phyloP scores from a whole-genome alignment of 2,888 invertebrate genomes.

The Mechanitis messenoides region DNA sequence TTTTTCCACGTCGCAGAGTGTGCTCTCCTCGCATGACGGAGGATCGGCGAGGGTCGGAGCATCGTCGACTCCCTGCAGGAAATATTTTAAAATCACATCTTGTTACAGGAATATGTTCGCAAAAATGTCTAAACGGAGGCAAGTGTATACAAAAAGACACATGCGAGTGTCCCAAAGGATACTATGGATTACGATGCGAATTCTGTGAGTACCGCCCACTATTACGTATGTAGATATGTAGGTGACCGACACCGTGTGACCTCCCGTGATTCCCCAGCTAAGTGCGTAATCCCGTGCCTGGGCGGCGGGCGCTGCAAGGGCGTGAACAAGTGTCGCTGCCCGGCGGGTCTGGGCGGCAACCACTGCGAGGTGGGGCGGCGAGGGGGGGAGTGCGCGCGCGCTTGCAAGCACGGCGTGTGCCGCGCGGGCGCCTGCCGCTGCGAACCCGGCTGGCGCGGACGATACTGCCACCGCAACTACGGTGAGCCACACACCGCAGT shows the following conservation, averaged over 20 bases:
- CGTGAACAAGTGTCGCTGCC: conserved; percentile 92
- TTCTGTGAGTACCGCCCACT: conserved; percentile 82
- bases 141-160: conserved; percentile 96
- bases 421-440: conserved; percentile 84
- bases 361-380: conserved; percentile 93
- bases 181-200: conserved; percentile 92
- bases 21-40: conserved; percentile 47
- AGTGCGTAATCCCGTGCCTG: conserved; percentile 92
- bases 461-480: conserved; percentile 86
- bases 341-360: conserved; percentile 88
- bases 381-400: conserved; percentile 83
- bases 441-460: conserved; percentile 88
- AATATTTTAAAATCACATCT: conserved; percentile 18
- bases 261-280: conserved; percentile 71
- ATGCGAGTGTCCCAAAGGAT: conserved; percentile 94
- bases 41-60: conserved; percentile 41
- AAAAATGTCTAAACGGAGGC: conserved; percentile 95
- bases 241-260: too few relatives aligned
- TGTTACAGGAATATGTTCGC: conserved; percentile 88
- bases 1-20: conserved; percentile 63
- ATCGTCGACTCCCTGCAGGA: conserved; percentile 33
- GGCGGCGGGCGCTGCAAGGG: conserved; percentile 94
- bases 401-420: conserved; percentile 87
- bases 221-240: background rate
- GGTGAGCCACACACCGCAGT: conserved; percentile 33